Evolutionary conservation across 2,888 invertebrate species (phyloP).

Genomic region (Tetranychus piercei): DNA sequence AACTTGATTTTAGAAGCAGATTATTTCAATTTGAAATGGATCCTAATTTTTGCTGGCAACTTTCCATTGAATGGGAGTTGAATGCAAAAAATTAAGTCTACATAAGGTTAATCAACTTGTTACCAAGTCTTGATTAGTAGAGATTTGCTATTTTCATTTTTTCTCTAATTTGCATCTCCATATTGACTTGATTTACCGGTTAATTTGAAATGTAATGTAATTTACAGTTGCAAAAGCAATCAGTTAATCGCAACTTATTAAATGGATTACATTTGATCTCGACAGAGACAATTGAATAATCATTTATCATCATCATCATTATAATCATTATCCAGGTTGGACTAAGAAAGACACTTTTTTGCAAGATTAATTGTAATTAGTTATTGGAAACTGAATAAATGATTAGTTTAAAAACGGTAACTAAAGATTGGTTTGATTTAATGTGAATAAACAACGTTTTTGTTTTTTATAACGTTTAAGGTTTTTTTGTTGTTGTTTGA

Average conservation of each 20-base stretch:
- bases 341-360: too few relatives aligned
- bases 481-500: background rate
- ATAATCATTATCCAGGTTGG: too few relatives aligned
- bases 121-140: background rate
- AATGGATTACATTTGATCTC: too few relatives aligned
- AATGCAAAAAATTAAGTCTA: background rate
- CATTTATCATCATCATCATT: too few relatives aligned
- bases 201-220: too few relatives aligned
- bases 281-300: too few relatives aligned
- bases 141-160: background rate
- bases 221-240: too few relatives aligned
- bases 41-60: background rate
- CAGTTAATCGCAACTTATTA: too few relatives aligned
- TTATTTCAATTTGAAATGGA: background rate
- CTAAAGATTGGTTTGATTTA: background rate
- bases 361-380: too few relatives aligned
- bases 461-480: background rate
- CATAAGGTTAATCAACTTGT: background rate
- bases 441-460: background rate
- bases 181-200: background rate
- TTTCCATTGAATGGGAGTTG: background rate
- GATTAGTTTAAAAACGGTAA: background rate
- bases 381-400: background rate
- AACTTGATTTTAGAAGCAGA: too few relatives aligned
- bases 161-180: background rate